Conservation (phyloP, 1,140 invertebrate genomes). For the Caenorhabditis latens region DNA sequence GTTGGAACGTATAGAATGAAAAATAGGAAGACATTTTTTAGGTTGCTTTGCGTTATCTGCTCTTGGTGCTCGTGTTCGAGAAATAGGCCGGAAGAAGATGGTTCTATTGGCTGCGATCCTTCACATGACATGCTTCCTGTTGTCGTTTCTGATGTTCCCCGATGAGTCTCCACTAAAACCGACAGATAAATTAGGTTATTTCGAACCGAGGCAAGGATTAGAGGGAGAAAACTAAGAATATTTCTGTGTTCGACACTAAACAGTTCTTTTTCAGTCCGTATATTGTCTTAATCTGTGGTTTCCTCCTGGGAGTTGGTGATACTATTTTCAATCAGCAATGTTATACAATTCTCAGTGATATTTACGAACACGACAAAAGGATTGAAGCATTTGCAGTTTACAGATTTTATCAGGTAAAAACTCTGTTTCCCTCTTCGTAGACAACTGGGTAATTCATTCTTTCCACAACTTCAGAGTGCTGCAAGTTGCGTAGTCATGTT, state of each 20-base stretch:
- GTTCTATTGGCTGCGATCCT: slow-evolving; percentile 13
- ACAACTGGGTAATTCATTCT: not conserved
- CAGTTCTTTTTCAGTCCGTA: not conserved
- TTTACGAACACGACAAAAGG: slow-evolving; percentile 25
- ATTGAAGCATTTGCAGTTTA: slow-evolving; percentile 44
- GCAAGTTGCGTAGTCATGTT: slow-evolving; percentile 34
- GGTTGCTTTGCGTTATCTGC: slow-evolving; percentile 4
- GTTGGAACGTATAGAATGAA: not conserved
- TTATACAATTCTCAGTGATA: slow-evolving; percentile 44
- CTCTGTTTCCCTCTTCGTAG: not conserved
- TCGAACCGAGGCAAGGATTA: slow-evolving; percentile 7
- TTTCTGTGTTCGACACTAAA: not conserved
- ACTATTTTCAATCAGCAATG: slow-evolving; percentile 41
- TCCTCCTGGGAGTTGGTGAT: slow-evolving; percentile 22
- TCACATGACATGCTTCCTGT: slow-evolving; percentile 55
- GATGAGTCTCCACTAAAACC: slow-evolving; percentile 18
- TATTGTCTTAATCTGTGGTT: slow-evolving; percentile 7
- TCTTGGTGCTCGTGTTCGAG: slow-evolving; percentile 20
- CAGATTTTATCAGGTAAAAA: slow-evolving; percentile 31
- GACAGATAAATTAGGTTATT: slow-evolving; percentile 1
- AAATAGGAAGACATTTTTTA: not conserved
- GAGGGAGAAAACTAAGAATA: not conserved
- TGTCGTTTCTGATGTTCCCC: slow-evolving; percentile 41
- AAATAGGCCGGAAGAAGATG: slow-evolving; percentile 32
- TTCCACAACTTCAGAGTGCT: not conserved